These are phyloP conservation scores for Microchrysa polita DNA, from an alignment of 2,888 invertebrate species.

Conservation along the genomic window DNA sequence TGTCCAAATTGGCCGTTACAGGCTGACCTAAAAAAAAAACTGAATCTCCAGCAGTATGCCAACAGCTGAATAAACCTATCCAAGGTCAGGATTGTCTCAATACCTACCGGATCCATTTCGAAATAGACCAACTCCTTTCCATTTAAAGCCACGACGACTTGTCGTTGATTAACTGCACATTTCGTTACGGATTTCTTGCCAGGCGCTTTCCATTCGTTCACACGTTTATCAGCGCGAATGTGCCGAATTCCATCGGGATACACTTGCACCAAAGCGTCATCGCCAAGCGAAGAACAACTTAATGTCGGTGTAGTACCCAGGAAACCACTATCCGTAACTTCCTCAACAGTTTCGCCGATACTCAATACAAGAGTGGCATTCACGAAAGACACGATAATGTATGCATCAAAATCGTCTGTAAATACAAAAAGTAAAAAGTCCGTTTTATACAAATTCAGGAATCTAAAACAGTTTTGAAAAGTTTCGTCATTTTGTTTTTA, in stretches of 20 bases:
- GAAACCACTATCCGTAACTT: conserved; percentile 99
- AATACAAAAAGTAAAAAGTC: conserved; percentile 62
- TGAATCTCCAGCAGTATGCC: too few species aligned
- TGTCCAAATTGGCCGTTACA: too few species aligned
- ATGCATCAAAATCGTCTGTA: conserved; percentile 98
- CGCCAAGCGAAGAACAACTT: conserved; percentile 97
- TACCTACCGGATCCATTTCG: conserved; percentile 97
- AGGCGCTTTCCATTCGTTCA: conserved; percentile 99
- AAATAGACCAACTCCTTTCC: conserved; percentile 99
- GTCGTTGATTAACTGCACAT: conserved; percentile 98
- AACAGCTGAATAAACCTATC: not conserved
- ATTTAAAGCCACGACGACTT: conserved; percentile 97
- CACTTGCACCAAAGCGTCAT: conserved; percentile 97
- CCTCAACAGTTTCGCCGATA: conserved; percentile 99
- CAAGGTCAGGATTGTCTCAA: not conserved
- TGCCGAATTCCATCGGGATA: conserved; percentile 99
- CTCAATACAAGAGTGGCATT: conserved; percentile 96
- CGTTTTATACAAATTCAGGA: conserved; percentile 58
- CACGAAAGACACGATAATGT: conserved; percentile 99
- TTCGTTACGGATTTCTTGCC: conserved; percentile 97
- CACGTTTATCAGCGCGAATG: conserved; percentile 96
- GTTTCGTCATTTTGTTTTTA: conserved; percentile 3
- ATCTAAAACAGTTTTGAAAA: conserved; percentile 14
- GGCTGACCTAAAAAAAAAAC: too few species aligned
- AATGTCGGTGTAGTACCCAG: conserved; percentile 98